These are phyloP conservation scores for Procambarus clarkii DNA, from an alignment of 1,140 invertebrate genomes.

Conservation along the genomic window DNA sequence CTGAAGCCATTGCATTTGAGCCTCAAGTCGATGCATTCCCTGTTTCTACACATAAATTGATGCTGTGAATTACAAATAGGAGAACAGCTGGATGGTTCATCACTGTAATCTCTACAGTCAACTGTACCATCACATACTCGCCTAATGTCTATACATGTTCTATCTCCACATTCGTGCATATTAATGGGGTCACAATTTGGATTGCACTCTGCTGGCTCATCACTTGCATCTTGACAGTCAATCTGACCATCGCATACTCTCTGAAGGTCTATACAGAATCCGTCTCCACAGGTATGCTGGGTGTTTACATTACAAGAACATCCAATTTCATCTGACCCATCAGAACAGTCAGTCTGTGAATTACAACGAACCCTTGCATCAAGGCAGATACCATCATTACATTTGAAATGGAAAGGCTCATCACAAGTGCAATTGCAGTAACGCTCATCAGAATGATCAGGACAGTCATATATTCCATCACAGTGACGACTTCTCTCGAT, in stretches of 20 bases:
- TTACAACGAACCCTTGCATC: conserved; percentile 64
- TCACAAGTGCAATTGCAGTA: conserved; percentile 72
- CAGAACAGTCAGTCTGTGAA: conserved; percentile 74
- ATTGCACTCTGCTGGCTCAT: conserved; percentile 75
- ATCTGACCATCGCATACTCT: conserved; percentile 75
- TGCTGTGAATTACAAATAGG: conserved; percentile 70
- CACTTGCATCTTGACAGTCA: conserved; percentile 76
- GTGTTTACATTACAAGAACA: conserved; percentile 73
- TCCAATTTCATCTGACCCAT: conserved; percentile 73
- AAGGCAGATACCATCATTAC: conserved; percentile 77
- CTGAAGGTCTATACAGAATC: conserved; percentile 76
- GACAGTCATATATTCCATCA: conserved; percentile 75
- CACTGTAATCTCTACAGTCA: conserved; percentile 76
- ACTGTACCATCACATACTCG: conserved; percentile 75
- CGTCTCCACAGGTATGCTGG: conserved; percentile 74
- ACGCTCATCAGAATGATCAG: conserved; percentile 75
- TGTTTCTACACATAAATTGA: conserved; percentile 48
- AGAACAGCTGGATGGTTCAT: conserved; percentile 76
- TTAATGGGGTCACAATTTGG: conserved; percentile 61
- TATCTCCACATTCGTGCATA: conserved; percentile 74
- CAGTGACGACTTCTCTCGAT: conserved; percentile 73
- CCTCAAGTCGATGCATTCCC: conserved; percentile 64
- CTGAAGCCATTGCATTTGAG: conserved; percentile 64
- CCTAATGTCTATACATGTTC: conserved; percentile 76
- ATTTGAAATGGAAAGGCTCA: conserved; percentile 76